Evolutionary conservation across 2,888 invertebrate species (phyloP).

Genomic region (Lasius platythorax): DNA sequence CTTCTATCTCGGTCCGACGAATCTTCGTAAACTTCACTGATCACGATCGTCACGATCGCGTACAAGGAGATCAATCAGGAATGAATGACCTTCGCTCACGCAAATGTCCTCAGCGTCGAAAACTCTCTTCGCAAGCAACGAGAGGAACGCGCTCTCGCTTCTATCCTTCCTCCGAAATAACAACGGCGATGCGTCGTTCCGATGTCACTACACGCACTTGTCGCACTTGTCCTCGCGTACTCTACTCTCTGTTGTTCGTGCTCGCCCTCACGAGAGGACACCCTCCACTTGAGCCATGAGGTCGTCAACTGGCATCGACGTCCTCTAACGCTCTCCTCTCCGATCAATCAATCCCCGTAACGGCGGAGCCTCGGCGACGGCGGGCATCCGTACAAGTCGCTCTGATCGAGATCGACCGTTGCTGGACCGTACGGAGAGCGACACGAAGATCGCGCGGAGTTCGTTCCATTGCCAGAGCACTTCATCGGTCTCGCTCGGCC

Average conservation of each 20-base stretch:
- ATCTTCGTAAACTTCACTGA: background rate
- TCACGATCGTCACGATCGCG: background rate
- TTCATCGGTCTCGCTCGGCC: conserved; percentile 9
- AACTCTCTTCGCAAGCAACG: no score
- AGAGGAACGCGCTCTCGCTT: background rate
- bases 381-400: conserved; percentile 32
- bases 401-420: conserved; percentile 20
- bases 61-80: background rate
- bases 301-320: conserved; percentile 74
- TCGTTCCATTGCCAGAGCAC: conserved; percentile 19
- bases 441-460: conserved; percentile 19
- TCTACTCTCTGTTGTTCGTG: conserved; percentile 41
- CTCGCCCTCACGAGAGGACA: conserved; percentile 69
- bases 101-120: background rate
- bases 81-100: background rate
- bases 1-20: background rate
- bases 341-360: conserved; percentile 71
- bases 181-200: conserved; percentile 17
- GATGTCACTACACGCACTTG: conserved; percentile 29
- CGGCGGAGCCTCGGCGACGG: conserved; percentile 46
- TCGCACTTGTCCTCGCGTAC: conserved; percentile 7
- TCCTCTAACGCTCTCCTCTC: conserved; percentile 64
- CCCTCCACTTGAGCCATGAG: conserved; percentile 68
- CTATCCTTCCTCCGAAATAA: background rate
- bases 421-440: conserved; percentile 1